These are phyloP conservation scores for Enteromius treurensis DNA, from an alignment of 2,797 vertebrate species.

Conservation along the genomic window DNA sequence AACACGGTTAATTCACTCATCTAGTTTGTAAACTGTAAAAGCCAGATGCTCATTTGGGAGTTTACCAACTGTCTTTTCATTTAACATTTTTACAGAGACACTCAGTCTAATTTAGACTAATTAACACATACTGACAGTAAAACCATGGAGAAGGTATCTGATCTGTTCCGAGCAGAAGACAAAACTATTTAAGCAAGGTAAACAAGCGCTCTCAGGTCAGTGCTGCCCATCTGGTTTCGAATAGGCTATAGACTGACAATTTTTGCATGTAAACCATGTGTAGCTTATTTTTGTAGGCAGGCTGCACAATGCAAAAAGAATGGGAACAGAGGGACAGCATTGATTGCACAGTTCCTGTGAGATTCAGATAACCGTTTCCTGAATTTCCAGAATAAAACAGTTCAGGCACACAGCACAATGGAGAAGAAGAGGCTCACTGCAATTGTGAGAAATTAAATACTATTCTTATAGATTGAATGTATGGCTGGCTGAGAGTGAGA, in stretches of 20 bases:
- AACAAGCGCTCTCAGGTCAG: constrained; percentile 45
- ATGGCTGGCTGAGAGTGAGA: background rate
- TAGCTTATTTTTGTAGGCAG: constrained; percentile 26
- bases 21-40: constrained; percentile 37
- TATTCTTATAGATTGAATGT: background rate
- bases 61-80: constrained; percentile 47
- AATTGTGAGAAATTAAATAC: background rate
- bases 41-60: constrained; percentile 42
- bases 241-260: constrained; percentile 38
- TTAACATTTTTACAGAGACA: constrained; percentile 22
- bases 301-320: constrained; percentile 23
- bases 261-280: constrained; percentile 37
- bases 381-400: constrained; percentile 44
- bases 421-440: constrained; percentile 14
- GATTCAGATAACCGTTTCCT: constrained; percentile 51
- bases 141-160: constrained; percentile 37
- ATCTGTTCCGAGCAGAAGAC: constrained; percentile 19
- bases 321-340: constrained; percentile 46
- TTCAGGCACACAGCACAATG: background rate
- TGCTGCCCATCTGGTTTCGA: constrained; percentile 49
- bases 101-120: constrained; percentile 32
- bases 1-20: constrained; percentile 36
- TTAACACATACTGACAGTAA: constrained; percentile 41
- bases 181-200: constrained; percentile 46
- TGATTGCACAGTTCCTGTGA: constrained; percentile 51